Conservation (phyloP, 2,888 invertebrate species). For the Celastrina argiolus region DNA sequence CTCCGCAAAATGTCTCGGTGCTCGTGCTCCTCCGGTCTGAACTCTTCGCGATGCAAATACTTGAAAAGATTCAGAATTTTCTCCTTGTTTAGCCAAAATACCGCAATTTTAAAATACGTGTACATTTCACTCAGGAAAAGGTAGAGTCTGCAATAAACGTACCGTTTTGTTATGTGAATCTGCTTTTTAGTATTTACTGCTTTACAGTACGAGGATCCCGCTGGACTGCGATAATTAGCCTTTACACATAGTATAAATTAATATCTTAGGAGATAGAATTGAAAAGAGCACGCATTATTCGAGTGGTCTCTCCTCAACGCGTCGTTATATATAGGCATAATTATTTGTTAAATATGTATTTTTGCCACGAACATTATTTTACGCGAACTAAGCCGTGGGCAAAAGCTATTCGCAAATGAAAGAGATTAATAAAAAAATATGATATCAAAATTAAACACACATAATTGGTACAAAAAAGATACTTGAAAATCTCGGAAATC, state of each 20-base stretch:
- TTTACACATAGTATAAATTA: too few species aligned
- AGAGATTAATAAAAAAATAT: too few species aligned
- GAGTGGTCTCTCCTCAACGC: too few species aligned
- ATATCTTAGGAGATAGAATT: too few species aligned
- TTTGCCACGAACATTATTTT: too few species aligned
- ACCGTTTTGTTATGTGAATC: background rate
- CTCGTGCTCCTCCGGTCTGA: slow-evolving; percentile 59
- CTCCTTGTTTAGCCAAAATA: slow-evolving; percentile 64
- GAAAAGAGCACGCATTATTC: too few species aligned
- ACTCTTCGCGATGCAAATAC: slow-evolving; percentile 61
- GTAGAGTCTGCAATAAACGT: slow-evolving; percentile 56
- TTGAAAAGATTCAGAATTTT: slow-evolving; percentile 58
- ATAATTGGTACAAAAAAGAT: background rate
- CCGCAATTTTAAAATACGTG: slow-evolving; percentile 67
- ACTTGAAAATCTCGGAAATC: background rate
- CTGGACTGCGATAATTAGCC: too few species aligned
- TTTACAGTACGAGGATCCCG: background rate
- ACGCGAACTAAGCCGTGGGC: too few species aligned
- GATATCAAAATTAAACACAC: too few species aligned
- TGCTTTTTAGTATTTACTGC: background rate
- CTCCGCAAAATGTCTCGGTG: slow-evolving; percentile 56
- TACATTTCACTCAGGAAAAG: slow-evolving; percentile 73
- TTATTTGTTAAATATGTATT: too few species aligned
- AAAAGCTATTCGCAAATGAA: too few species aligned
- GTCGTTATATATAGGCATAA: too few species aligned